These are phyloP conservation scores for Erinaceus europaeus DNA, from an alignment of 2,113 vertebrate species.

Conservation along the genomic window DNA sequence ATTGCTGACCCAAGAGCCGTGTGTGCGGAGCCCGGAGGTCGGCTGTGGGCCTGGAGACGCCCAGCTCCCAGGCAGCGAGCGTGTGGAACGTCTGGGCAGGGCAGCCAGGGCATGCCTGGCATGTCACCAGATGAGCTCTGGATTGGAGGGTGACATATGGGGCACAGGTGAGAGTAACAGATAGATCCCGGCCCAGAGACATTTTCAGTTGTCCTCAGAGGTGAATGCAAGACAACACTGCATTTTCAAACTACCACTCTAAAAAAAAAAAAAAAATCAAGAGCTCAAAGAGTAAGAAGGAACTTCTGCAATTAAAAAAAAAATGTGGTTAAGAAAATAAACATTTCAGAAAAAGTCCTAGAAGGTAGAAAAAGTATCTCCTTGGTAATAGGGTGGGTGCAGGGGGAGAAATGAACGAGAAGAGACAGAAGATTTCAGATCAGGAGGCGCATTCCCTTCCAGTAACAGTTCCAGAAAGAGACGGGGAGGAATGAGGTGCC, in stretches of 20 bases:
- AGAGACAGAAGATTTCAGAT: background rate
- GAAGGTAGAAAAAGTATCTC: too few species aligned
- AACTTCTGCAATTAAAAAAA: background rate
- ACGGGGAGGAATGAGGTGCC: background rate
- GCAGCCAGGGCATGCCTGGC: background rate
- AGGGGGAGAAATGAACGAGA: too few species aligned
- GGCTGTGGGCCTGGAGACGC: too few species aligned
- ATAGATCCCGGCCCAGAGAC: background rate
- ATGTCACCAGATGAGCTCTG: background rate
- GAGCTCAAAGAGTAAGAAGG: background rate
- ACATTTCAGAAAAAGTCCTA: background rate
- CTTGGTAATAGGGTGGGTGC: too few species aligned
- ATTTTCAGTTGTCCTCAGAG: background rate
- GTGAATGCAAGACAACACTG: background rate
- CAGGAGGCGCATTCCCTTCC: too few species aligned
- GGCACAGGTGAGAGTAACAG: background rate
- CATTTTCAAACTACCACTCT: background rate
- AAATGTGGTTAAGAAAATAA: background rate
- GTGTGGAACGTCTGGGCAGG: background rate
- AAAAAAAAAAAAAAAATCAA: slow-evolving; percentile 1
- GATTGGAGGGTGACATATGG: background rate
- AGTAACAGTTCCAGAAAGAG: background rate
- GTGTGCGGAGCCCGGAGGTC: too few species aligned
- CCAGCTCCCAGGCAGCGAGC: too few species aligned
- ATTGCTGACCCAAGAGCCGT: background rate